Conservation (phyloP, 1,140 invertebrate species). For the Aradophagus sp. region DNA sequence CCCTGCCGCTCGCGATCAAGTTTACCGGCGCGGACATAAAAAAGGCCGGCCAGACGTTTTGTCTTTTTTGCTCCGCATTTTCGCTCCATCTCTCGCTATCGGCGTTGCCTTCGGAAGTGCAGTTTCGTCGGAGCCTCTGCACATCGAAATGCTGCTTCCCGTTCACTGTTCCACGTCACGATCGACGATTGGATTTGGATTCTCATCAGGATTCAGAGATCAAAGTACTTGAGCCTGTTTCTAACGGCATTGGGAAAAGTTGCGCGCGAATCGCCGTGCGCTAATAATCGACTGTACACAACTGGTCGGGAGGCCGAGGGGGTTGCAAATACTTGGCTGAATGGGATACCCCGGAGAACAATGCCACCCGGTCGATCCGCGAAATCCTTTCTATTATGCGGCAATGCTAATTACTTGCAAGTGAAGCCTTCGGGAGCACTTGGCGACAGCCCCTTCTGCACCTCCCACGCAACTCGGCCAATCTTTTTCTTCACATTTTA, state of each 20-base stretch:
- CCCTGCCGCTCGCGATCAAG: constrained; percentile 30
- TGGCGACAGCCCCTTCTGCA: constrained; percentile 8
- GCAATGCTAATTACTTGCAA: constrained; percentile 49
- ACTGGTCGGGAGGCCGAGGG: constrained; percentile 16
- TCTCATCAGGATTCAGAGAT: no score
- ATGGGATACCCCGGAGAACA: constrained; percentile 23
- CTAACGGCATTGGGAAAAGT: no score
- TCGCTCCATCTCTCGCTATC: no score
- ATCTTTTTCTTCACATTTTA: constrained; percentile 34
- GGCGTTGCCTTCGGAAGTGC: no score
- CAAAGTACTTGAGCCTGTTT: no score
- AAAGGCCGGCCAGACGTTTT: constrained; percentile 27
- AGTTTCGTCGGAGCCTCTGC: no score
- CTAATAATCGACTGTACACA: constrained; percentile 26
- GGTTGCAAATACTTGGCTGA: constrained; percentile 18
- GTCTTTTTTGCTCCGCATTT: constrained; percentile 8
- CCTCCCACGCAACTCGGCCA: constrained; percentile 1
- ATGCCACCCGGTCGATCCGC: constrained; percentile 29
- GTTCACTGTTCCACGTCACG: no score
- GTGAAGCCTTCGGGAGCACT: constrained; percentile 26
- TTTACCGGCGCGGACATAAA: constrained; percentile 44
- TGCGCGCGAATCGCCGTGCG: constrained; percentile 10
- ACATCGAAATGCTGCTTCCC: no score
- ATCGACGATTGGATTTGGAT: no score
- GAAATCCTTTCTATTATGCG: constrained; percentile 49